Conservation (phyloP, 1,140 invertebrate species). For the Drosophila mojavensis region DNA sequence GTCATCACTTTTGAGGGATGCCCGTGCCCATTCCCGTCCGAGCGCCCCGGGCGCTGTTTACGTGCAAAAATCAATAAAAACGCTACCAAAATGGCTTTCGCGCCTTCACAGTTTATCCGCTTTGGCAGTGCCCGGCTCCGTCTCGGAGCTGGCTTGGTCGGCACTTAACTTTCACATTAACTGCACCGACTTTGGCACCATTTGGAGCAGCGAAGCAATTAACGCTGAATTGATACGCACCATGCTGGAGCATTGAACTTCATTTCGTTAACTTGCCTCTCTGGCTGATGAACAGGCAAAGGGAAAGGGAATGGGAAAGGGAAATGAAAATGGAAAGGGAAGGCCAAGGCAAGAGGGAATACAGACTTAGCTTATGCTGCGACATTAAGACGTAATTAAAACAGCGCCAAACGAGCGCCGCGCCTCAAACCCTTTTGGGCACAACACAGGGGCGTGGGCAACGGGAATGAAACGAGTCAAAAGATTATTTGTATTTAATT, state of each 20-base stretch:
- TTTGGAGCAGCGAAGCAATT: slow-evolving; percentile 62
- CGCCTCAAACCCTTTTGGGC: slow-evolving; percentile 37
- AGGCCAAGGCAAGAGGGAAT: background rate
- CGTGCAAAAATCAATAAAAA: slow-evolving; percentile 61
- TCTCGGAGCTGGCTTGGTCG: slow-evolving; percentile 7
- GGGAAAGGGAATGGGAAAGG: background rate
- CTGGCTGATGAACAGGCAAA: background rate
- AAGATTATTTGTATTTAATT: slow-evolving; percentile 83
- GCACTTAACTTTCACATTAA: slow-evolving; percentile 48
- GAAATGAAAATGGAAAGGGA: background rate
- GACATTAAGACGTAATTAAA: slow-evolving; percentile 83
- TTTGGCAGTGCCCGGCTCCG: slow-evolving; percentile 15
- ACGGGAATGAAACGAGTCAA: slow-evolving; percentile 56
- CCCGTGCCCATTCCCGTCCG: background rate
- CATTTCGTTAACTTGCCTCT: slow-evolving; percentile 5
- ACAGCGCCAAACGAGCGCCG: slow-evolving; percentile 67
- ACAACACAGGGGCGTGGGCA: background rate
- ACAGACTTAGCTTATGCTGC: slow-evolving; percentile 55
- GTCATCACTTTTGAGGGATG: slow-evolving; percentile 17
- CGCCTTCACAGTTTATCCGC: slow-evolving; percentile 72
- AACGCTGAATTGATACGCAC: slow-evolving; percentile 78
- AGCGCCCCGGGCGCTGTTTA: slow-evolving; percentile 14
- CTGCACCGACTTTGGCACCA: slow-evolving; percentile 43
- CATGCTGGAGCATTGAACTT: slow-evolving; percentile 46
- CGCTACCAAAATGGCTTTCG: slow-evolving; percentile 68